Evolutionary conservation across 2,888 invertebrate genomes (phyloP).

Genomic region (Cerastis leucographa): DNA sequence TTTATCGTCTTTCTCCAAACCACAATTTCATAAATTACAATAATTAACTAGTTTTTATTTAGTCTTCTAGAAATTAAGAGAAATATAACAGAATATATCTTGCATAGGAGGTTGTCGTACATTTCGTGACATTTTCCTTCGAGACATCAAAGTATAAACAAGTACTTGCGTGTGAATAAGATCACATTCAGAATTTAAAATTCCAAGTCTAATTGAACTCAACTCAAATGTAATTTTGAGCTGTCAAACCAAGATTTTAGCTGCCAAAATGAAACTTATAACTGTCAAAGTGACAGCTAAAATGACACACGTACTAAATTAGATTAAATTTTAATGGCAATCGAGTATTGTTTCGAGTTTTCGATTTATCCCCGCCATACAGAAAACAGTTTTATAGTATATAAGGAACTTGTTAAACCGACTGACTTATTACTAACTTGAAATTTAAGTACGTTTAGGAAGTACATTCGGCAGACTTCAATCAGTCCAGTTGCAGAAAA

Average conservation of each 20-base stretch:
- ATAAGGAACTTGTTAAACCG: slow-evolving; percentile 42
- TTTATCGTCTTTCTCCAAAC: slow-evolving; percentile 11
- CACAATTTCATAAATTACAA: slow-evolving; percentile 23
- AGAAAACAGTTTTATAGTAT: slow-evolving; percentile 10
- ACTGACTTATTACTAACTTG: slow-evolving; percentile 51
- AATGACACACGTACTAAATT: background rate
- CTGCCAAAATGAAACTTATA: background rate
- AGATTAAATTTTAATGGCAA: background rate
- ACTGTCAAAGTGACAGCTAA: slow-evolving; percentile 16
- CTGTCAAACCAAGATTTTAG: background rate
- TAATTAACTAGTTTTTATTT: slow-evolving; percentile 11
- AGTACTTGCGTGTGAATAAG: background rate
- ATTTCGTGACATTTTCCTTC: slow-evolving; percentile 22
- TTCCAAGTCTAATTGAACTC: background rate
- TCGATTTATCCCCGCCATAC: background rate
- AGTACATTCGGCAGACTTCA: slow-evolving; percentile 18
- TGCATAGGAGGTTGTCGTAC: background rate
- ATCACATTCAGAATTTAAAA: background rate
- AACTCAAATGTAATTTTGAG: background rate
- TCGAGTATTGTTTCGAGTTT: background rate
- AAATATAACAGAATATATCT: background rate
- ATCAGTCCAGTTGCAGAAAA: slow-evolving; percentile 12
- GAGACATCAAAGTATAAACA: background rate
- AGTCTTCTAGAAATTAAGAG: slow-evolving; percentile 11
- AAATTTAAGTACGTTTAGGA: slow-evolving; percentile 52